Conservation (phyloP, 2,797 vertebrate genomes). For the Astyanax mexicanus region DNA sequence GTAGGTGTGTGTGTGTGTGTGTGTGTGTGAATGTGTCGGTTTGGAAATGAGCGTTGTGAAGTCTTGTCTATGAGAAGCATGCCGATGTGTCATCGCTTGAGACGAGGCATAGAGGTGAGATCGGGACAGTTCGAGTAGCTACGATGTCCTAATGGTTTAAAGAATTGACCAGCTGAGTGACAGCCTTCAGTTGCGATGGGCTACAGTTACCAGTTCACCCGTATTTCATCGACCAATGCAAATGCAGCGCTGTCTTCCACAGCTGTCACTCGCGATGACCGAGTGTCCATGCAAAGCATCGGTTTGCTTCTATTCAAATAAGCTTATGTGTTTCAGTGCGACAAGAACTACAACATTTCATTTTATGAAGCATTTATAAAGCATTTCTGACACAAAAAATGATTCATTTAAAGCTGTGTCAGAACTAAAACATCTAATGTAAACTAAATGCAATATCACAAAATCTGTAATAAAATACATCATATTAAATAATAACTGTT, state of each 20-base stretch:
- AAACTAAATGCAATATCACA: no score
- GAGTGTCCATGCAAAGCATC: not conserved
- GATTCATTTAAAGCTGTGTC: not conserved
- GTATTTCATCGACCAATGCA: conserved; percentile 5
- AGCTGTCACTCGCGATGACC: not conserved
- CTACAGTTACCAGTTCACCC: not conserved
- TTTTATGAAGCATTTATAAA: no score
- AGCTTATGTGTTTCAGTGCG: not conserved
- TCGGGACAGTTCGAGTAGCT: not conserved
- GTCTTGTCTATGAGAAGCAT: conserved; percentile 53
- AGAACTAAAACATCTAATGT: not conserved
- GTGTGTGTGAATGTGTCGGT: conserved; percentile 3
- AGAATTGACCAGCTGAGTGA: not conserved
- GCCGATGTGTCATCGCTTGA: conserved; percentile 19
- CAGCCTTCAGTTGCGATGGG: not conserved
- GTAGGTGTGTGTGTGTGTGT: conserved; percentile 46
- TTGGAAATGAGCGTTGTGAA: conserved; percentile 11
- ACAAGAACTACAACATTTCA: not conserved
- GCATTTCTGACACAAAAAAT: no score
- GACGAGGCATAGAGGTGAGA: conserved; percentile 4
- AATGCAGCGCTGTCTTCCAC: not conserved
- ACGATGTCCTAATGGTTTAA: not conserved
- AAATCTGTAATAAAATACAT: no score
- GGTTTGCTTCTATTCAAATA: conserved; percentile 24
- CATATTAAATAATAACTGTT: no score